Percentiles rank a stretch among this genome's conserved stretches.
Conservation (phyloP, 2,797 vertebrate species). For the Myotis planiceps region DNA sequence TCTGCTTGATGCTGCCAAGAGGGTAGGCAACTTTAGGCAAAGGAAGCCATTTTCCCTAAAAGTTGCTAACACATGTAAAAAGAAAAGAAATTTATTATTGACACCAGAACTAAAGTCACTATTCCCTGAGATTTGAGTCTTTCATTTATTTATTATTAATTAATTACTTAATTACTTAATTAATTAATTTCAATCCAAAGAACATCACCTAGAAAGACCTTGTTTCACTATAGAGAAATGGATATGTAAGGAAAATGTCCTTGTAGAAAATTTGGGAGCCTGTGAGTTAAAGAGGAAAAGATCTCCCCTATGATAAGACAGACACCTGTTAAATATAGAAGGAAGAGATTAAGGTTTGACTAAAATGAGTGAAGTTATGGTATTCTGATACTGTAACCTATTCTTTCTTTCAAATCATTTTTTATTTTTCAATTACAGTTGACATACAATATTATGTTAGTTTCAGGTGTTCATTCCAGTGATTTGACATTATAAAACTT, state of each 20-base stretch:
- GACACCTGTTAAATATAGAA: not conserved
- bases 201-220: not conserved
- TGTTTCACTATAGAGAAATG: not conserved
- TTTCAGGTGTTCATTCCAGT: too few species aligned
- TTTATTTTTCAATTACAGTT: too few species aligned
- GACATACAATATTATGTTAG: too few species aligned
- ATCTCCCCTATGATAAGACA: not conserved
- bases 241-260: not conserved
- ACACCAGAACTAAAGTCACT: not conserved
- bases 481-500: too few species aligned
- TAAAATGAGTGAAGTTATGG: not conserved
- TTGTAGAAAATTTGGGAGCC: not conserved
- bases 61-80: not conserved
- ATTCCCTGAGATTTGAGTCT: not conserved
- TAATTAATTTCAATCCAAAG: not conserved
- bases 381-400: not conserved
- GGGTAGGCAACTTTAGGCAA: not conserved
- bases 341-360: not conserved
- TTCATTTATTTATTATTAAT: not conserved
- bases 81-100: not conserved
- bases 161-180: not conserved
- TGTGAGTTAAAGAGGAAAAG: not conserved
- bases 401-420: too few species aligned
- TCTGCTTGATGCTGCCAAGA: not conserved
- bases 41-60: not conserved